A percentile compares a stretch with the other conserved stretches of the same genome.
Conservation (phyloP, 2,888 invertebrate genomes). For the Meta bourneti region DNA sequence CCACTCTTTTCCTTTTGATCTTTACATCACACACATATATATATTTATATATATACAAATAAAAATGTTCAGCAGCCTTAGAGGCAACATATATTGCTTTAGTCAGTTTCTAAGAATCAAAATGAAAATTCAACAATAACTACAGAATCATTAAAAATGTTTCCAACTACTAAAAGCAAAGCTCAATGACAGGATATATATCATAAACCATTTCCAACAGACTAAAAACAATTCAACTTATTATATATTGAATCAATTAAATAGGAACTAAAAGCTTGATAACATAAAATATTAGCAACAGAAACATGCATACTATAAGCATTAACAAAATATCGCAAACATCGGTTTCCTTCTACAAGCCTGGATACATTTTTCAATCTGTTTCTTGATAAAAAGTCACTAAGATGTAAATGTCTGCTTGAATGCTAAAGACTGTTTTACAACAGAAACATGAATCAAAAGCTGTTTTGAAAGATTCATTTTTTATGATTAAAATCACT, state of each 20-base stretch:
- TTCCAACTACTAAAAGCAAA: conserved; percentile 66
- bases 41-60: conserved; percentile 33
- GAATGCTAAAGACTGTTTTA: conserved; percentile 13
- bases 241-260: conserved; percentile 55
- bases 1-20: conserved; percentile 63
- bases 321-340: conserved; percentile 27
- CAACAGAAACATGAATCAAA: background rate
- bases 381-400: conserved; percentile 24
- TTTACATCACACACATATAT: conserved; percentile 58
- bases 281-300: conserved; percentile 61
- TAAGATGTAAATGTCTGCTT: conserved; percentile 31
- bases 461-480: conserved; percentile 13
- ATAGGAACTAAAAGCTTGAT: conserved; percentile 72
- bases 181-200: conserved; percentile 64
- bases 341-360: conserved; percentile 27
- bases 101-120: conserved; percentile 37
- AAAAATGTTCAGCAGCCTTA: conserved; percentile 47
- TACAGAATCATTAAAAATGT: conserved; percentile 57
- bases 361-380: conserved; percentile 16
- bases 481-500: background rate
- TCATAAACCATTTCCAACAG: conserved; percentile 65
- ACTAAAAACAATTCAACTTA: conserved; percentile 50
- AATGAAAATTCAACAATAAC: conserved; percentile 55
- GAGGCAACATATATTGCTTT: conserved; percentile 53
- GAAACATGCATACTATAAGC: conserved; percentile 58